Percentiles rank a stretch among this genome's conserved stretches.
Evolutionary conservation across 2,113 vertebrate species (phyloP).

Genomic region (Axis porcinus): DNA sequence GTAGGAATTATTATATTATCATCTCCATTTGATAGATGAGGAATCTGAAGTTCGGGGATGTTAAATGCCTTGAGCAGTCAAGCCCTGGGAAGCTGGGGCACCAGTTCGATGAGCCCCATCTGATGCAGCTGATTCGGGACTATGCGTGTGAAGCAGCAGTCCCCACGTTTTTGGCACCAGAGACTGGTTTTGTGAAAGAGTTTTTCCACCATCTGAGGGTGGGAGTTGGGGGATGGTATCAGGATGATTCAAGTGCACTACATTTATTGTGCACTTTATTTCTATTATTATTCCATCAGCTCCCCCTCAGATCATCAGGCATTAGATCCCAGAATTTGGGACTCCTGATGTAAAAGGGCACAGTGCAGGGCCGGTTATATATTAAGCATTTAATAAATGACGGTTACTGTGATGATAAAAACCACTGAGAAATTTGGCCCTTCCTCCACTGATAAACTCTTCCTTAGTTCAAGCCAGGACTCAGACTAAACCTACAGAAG

Average conservation of each 20-base stretch:
- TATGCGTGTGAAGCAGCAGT: background rate
- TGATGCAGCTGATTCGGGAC: background rate
- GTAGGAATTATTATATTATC: background rate
- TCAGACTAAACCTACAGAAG: background rate
- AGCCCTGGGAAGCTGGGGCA: background rate
- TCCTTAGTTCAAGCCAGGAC: background rate
- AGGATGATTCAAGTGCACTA: background rate
- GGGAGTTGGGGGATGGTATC: background rate
- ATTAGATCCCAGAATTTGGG: background rate
- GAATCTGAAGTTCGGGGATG: background rate
- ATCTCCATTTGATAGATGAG: background rate
- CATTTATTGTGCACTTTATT: background rate
- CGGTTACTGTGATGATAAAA: background rate
- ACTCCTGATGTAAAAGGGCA: background rate
- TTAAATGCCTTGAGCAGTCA: background rate
- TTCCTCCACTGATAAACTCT: background rate
- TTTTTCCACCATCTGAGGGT: background rate
- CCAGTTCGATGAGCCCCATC: background rate
- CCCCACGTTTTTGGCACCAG: background rate
- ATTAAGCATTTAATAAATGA: background rate
- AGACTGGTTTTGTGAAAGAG: background rate
- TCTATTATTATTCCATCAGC: background rate
- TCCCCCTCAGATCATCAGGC: background rate
- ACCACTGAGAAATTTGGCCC: background rate
- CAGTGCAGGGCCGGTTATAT: rapidly evolving